Conservation (phyloP, 2,888 invertebrate species). For the Pheosia tremula region DNA sequence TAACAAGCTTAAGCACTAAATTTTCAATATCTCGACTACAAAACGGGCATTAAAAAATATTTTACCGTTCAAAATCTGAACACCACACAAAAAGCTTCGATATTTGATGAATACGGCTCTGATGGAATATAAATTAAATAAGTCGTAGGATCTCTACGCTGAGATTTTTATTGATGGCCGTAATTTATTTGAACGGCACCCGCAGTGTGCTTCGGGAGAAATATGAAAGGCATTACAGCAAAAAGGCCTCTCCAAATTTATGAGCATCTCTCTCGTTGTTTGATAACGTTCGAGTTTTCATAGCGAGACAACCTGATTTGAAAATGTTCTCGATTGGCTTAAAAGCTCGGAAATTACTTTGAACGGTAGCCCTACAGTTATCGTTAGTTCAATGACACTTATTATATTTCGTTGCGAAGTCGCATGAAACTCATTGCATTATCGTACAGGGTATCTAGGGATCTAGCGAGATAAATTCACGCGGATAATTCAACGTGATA, state of each 20-base stretch:
- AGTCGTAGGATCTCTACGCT: conserved; percentile 77
- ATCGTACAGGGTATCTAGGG: too few relatives aligned
- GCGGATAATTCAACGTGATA: too few relatives aligned
- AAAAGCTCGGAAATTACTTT: conserved; percentile 56
- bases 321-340: conserved; percentile 62
- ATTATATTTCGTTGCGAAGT: too few relatives aligned
- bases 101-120: conserved; percentile 78
- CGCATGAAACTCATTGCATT: too few relatives aligned
- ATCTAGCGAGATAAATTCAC: too few relatives aligned
- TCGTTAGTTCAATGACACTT: too few relatives aligned
- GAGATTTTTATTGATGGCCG: conserved; percentile 83
- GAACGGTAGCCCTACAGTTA: conserved; percentile 5
- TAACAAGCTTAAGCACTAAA: conserved; percentile 10
- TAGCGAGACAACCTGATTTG: conserved; percentile 38
- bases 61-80: conserved; percentile 42
- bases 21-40: conserved; percentile 9
- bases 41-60: conserved; percentile 36
- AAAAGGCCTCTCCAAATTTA: conserved; percentile 82
- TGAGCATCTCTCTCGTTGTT: conserved; percentile 78
- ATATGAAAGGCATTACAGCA: conserved; percentile 83
- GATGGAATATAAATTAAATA: conserved; percentile 84
- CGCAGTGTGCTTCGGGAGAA: conserved; percentile 80
- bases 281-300: conserved; percentile 59
- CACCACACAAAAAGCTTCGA: conserved; percentile 57
- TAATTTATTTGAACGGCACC: conserved; percentile 83